Percentiles rank a stretch among this genome's conserved stretches.
Evolutionary conservation across 2,797 vertebrate genomes (phyloP).

Genomic region (Calcarius lapponicus): DNA sequence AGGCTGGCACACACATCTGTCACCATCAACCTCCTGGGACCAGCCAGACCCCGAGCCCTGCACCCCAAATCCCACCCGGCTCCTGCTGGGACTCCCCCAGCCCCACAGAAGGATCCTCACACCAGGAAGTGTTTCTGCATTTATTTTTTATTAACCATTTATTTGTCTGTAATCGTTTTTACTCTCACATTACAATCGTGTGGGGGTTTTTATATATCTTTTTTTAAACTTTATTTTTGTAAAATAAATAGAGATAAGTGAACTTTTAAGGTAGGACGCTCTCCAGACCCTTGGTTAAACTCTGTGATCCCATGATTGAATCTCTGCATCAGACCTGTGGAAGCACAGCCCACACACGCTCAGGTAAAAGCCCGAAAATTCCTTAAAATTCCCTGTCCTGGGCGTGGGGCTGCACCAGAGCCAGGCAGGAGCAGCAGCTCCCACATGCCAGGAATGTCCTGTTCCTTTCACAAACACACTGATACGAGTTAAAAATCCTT

Average conservation of each 20-base stretch:
- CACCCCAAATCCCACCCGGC: fast-evolving
- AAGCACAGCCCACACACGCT: background rate
- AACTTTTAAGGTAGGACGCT: conserved; percentile 56
- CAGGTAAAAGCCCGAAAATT: background rate
- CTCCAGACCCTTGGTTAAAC: conserved; percentile 60
- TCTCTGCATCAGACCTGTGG: conserved; percentile 45
- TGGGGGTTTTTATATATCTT: conserved; percentile 2
- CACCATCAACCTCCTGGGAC: fast-evolving
- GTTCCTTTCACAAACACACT: conserved; percentile 35
- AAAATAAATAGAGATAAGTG: conserved; percentile 78
- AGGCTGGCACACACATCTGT: fast-evolving
- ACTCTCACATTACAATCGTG: conserved; percentile 60
- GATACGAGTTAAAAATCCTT: background rate
- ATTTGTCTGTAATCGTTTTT: conserved; percentile 52
- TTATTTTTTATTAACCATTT: conserved; percentile 75
- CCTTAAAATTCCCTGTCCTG: background rate
- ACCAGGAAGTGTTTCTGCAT: background rate
- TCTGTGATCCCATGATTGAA: conserved; percentile 79
- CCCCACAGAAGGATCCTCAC: background rate
- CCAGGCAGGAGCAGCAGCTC: background rate
- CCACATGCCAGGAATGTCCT: background rate
- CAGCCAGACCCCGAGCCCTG: background rate
- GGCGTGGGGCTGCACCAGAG: background rate
- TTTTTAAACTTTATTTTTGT: conserved; percentile 56
- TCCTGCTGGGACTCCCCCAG: fast-evolving